Conservation (phyloP, 2,797 vertebrate genomes). For the Periparus ater region DNA sequence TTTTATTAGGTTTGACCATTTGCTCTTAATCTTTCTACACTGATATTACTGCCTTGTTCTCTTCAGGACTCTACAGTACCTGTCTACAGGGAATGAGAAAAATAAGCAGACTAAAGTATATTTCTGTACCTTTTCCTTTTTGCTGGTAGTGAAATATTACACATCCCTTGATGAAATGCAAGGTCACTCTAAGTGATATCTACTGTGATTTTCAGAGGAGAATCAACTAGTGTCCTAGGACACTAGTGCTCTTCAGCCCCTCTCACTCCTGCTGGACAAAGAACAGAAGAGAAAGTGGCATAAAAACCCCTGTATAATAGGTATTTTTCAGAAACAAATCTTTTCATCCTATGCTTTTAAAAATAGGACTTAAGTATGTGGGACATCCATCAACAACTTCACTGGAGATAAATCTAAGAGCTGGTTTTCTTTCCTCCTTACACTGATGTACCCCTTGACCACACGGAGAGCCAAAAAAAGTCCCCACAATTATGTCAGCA, state of each 20-base stretch:
- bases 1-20: neutral
- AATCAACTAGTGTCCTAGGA: neutral
- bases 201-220: neutral
- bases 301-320: neutral
- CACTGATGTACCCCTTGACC: neutral
- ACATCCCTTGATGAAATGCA: neutral
- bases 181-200: neutral
- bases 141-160: neutral
- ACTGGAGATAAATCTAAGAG: neutral
- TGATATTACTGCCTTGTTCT: accelerated
- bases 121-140: neutral
- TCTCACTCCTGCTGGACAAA: neutral
- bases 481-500: neutral
- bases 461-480: neutral
- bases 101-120: neutral
- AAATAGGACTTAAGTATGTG: neutral
- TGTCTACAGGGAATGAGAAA: neutral
- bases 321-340: neutral
- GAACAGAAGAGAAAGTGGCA: neutral
- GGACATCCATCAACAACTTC: neutral
- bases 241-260: neutral
- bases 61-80: neutral
- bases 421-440: neutral
- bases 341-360: neutral
- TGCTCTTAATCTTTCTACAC: neutral